Percentiles rank a stretch among this genome's conserved stretches.
phyloP scores from a whole-genome alignment of 1,140 invertebrate species.

The Zaprionus ghesquierei region DNA sequence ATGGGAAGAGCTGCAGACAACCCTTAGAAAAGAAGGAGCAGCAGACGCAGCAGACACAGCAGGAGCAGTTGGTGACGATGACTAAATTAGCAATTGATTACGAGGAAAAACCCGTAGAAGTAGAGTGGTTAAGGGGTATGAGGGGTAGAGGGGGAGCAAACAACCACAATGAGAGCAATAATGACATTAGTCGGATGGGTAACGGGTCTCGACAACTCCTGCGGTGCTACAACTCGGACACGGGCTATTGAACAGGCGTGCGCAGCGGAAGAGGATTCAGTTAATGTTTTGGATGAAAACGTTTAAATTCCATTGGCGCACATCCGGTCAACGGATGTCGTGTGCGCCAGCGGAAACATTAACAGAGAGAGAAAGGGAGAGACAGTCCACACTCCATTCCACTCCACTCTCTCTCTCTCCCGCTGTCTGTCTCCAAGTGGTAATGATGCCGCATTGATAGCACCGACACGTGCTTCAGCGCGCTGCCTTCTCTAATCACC shows the following conservation, averaged over 20 bases:
- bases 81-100: constrained; percentile 77
- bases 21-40: constrained; percentile 40
- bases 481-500: constrained; percentile 54
- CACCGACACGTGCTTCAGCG: constrained; percentile 54
- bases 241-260: constrained; percentile 76
- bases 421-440: neutral
- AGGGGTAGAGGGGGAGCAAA: constrained; percentile 36
- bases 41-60: neutral
- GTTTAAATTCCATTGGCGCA: constrained; percentile 79
- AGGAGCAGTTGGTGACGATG: constrained; percentile 41
- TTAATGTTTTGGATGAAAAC: constrained; percentile 79
- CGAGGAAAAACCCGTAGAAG: neutral
- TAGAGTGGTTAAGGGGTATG: no score
- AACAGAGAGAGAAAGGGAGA: constrained; percentile 31
- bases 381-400: neutral
- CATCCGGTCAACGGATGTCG: constrained; percentile 77
- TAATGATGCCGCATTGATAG: constrained; percentile 63
- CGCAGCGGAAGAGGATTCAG: constrained; percentile 72
- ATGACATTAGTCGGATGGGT: constrained; percentile 58
- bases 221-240: constrained; percentile 43
- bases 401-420: neutral
- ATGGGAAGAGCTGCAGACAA: constrained; percentile 23
- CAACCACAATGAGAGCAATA: constrained; percentile 75
- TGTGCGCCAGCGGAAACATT: constrained; percentile 80
- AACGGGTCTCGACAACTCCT: constrained; percentile 36